Percentiles rank a stretch among this genome's conserved stretches.
Conservation (phyloP, 2,888 invertebrate species). For the Lasioglossum leucozonium region DNA sequence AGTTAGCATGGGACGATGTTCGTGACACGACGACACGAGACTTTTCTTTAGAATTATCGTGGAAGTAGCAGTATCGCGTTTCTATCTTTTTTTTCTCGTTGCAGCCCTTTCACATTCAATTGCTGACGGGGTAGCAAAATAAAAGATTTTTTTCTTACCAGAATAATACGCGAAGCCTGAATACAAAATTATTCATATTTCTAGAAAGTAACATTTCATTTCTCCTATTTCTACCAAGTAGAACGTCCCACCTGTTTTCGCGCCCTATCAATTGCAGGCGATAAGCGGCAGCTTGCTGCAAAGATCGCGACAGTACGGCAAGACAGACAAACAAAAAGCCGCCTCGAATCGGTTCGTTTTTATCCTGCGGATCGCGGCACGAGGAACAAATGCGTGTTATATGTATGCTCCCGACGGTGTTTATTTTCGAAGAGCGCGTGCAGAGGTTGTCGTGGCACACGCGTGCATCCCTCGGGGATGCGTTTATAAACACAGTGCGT, state of each 20-base stretch:
- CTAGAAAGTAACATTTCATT: no score
- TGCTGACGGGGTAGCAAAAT: no score
- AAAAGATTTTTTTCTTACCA: no score
- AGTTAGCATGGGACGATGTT: neutral
- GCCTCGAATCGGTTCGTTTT: constrained; percentile 8
- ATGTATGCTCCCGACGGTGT: constrained; percentile 22
- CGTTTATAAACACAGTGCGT: neutral
- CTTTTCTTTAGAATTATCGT: neutral
- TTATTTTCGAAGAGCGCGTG: constrained; percentile 45
- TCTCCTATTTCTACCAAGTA: no score
- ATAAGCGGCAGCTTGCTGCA: neutral
- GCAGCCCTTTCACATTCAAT: neutral
- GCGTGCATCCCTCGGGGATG: constrained; percentile 18
- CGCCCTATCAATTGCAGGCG: neutral
- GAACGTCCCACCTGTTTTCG: neutral
- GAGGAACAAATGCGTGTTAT: constrained; percentile 41
- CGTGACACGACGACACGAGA: neutral
- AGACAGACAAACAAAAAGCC: constrained; percentile 2
- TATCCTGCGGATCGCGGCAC: neutral
- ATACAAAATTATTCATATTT: no score
- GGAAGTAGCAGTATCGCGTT: constrained; percentile 7
- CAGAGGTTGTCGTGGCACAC: constrained; percentile 15
- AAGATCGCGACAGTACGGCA: neutral
- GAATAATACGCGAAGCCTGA: no score
- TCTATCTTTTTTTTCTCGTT: neutral